Base-by-base conservation (phyloP, 2,797 vertebrate genomes). In the Chelon auratus region DNA sequence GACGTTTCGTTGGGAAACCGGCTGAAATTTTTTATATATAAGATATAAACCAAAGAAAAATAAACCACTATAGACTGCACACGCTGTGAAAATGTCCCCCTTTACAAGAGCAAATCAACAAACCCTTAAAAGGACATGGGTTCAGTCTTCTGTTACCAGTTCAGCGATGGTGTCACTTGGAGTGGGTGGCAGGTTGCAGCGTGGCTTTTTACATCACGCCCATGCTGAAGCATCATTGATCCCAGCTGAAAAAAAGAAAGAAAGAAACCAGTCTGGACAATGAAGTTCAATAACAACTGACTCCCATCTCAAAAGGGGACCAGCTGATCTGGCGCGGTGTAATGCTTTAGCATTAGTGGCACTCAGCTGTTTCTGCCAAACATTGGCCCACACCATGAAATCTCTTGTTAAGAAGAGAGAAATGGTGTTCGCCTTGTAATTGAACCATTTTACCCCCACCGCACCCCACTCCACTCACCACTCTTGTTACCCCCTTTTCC, bases 401-500 rank as follows among this genome's bases (percentile, higher is more conserved):
- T 99, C 96, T 97, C 97, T 97, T 97, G 97, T 98, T 99, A 99
- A 96, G 97, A 96, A 97, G 96, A 97, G 96, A 98, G 96, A 98
- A 98, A 98, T 97, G 95, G 96, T 97, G 96, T 97, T 97, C 93
- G 93, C 96, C 96, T 96, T 95, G 96, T 97, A 98, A 98, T 99
- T 99, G 96, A 97, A 99, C 97, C 96, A 96, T 97, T 98, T 97
- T 96, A 96, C 95, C 95, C 96, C 96, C 84, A 94, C 90, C 91
- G 22, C 22, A 87, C 84, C 89, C 26, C 18, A 5, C 18, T 68
- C 85, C 24, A 26, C 85, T 71, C 22, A 91, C 89, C 87, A 82
- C 79, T 84, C 71, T 78, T 60, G 68, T 90, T 86, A 89, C 89
- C 89, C 83, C 88, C 78, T 86, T 56, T 81, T 64, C 77, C 73